Base-by-base conservation (phyloP, 2,797 vertebrate species). In the Steatocranus sp. region DNA sequence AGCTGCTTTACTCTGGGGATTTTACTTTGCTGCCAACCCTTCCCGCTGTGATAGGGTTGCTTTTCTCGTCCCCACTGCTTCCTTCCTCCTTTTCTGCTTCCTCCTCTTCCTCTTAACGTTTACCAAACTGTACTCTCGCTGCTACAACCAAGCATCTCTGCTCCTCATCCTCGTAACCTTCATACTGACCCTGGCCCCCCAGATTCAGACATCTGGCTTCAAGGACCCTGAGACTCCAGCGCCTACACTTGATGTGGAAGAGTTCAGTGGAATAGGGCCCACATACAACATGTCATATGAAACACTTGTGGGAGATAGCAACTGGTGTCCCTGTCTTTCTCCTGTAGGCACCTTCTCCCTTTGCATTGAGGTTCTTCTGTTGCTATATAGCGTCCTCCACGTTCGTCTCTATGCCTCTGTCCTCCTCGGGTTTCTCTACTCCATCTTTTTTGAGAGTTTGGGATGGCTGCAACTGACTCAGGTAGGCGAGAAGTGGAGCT, bases 291-390 rank as follows among this genome's bases (percentile, higher is more conserved):
- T 87, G 38, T 94, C 94, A 11, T 85, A 88, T 49, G 84, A 92
- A 11, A 80, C 76, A 14, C 63, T 79, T 49, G 81, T 78, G 3
- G 79, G 91, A 87, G 75, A 3, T n/a, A 75, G 8, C 81, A 79
- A 63, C 46, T 43, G 84, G 27, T 93, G 92, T 66, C 94, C 96
- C 23, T 99, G 98, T 90, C 91, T 99, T 48, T 99, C 98, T 61
- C 97, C 97, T 53, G 97, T 99, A 41, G 98, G 98, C 80, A 97
- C 98, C 86, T 99, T 99, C 93, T 99, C 99, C 25, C 97, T 99
- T 83, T 98, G 98, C 83, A 96, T 99, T 2, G 98, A 99, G 93
- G 98, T 98, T 88, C 97, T 99, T 70, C 94, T 99, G 82, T 92
- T 99, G 93, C 97, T 99, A 3, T 99, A 99, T 93, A 98, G 98